A percentile compares a stretch with the other conserved stretches of the same genome.
Evolutionary conservation across 2,888 invertebrate species (phyloP).

Genomic region (Priocnemis perturbator): DNA sequence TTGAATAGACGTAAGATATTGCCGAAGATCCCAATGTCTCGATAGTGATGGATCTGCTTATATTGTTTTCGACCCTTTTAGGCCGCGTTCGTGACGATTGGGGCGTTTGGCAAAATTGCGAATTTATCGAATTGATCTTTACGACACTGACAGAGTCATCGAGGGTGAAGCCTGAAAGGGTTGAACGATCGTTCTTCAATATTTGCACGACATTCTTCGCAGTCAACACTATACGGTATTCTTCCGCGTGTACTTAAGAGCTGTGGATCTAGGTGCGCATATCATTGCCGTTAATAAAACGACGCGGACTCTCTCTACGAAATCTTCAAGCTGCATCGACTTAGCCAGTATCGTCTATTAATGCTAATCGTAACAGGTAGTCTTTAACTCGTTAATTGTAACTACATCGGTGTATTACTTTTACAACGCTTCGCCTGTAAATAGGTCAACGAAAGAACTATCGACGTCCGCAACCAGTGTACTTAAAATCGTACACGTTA

Average conservation of each 20-base stretch:
- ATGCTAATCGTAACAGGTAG: slow-evolving; percentile 8
- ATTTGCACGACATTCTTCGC: neutral
- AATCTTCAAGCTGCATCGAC: slow-evolving; percentile 12
- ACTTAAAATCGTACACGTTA: slow-evolving; percentile 24
- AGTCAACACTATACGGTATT: neutral
- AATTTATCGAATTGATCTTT: too few relatives aligned
- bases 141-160: neutral
- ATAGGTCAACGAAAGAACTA: slow-evolving; percentile 41
- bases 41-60: too few relatives aligned
- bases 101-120: too few relatives aligned
- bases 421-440: slow-evolving; percentile 51
- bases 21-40: too few relatives aligned
- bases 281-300: neutral
- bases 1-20: slow-evolving; percentile 3
- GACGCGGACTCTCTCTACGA: slow-evolving; percentile 19
- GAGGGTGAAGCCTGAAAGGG: neutral
- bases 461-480: slow-evolving; percentile 21
- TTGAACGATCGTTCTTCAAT: neutral
- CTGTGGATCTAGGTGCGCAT: neutral
- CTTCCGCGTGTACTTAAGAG: too few relatives aligned
- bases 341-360: slow-evolving; percentile 19
- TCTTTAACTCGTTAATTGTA: slow-evolving; percentile 27
- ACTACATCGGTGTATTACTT: slow-evolving; percentile 38
- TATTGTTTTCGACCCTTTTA: too few relatives aligned
- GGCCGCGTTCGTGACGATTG: too few relatives aligned